Conservation (phyloP, 2,888 invertebrate genomes). For the Andrena bucephala region DNA sequence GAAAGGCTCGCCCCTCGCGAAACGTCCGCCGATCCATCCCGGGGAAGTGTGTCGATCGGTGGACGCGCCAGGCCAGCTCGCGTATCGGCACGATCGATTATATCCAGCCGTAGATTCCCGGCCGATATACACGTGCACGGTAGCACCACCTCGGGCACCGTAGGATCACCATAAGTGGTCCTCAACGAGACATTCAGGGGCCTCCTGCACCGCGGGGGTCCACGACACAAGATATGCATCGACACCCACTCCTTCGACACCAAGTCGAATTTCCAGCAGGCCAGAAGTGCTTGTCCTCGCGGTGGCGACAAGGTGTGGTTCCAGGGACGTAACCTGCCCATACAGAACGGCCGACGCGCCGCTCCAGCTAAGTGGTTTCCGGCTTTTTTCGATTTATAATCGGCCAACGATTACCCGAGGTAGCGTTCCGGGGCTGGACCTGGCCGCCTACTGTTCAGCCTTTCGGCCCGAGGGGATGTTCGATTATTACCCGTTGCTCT, state of each 20-base stretch:
- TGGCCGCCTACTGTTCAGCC: conserved; percentile 73
- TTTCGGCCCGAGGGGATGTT: conserved; percentile 70
- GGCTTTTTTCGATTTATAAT: conserved; percentile 76
- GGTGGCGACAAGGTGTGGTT: conserved; percentile 72
- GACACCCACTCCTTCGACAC: conserved; percentile 70
- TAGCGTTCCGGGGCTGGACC: conserved; percentile 72
- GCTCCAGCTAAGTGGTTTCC: conserved; percentile 69
- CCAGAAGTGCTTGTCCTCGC: conserved; percentile 51
- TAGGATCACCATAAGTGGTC: conserved; percentile 71
- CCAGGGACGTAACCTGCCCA: conserved; percentile 55
- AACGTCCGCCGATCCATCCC: conserved; percentile 46
- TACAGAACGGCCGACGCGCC: conserved; percentile 53
- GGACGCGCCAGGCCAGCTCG: conserved; percentile 26
- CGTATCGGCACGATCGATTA: conserved; percentile 65
- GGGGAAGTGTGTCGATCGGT: conserved; percentile 55
- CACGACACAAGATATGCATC: conserved; percentile 73
- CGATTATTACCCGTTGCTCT: conserved; percentile 71
- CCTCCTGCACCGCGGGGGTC: conserved; percentile 70
- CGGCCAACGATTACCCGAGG: conserved; percentile 69
- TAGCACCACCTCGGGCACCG: conserved; percentile 70
- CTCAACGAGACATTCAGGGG: conserved; percentile 65
- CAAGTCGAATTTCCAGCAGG: conserved; percentile 62
- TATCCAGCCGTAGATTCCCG: conserved; percentile 57
- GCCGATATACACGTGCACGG: conserved; percentile 71
- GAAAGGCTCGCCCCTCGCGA: conserved; percentile 40